These are phyloP conservation scores for Mus minutoides DNA, from an alignment of 2,797 vertebrate genomes.

Conservation along the genomic window DNA sequence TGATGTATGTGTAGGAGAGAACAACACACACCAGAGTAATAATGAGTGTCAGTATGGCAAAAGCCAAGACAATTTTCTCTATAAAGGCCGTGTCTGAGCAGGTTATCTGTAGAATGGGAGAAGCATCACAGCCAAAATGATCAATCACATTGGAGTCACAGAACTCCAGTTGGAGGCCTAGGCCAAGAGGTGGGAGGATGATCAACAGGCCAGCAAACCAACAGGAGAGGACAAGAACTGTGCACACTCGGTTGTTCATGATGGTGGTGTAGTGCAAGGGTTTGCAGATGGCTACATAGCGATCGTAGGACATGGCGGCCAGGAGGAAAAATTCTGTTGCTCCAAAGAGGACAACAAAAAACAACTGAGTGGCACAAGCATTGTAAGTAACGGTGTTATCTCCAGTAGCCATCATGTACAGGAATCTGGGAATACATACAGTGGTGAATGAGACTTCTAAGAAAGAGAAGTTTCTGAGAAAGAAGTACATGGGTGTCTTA, in stretches of 20 bases:
- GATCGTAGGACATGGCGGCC: conserved; percentile 76
- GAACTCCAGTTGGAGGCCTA: conserved; percentile 78
- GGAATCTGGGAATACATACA: conserved; percentile 71
- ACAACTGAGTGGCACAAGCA: conserved; percentile 74
- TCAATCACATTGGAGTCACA: conserved; percentile 74
- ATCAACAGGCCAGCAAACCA: conserved; percentile 74
- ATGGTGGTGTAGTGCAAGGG: conserved; percentile 73
- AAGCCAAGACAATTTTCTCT: conserved; percentile 60
- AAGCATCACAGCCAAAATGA: conserved; percentile 74
- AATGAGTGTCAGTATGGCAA: conserved; percentile 68
- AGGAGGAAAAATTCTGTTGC: conserved; percentile 77
- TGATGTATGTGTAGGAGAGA: conserved; percentile 69
- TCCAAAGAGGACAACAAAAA: conserved; percentile 72
- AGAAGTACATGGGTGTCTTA: conserved; percentile 76
- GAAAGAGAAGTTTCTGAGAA: conserved; percentile 76
- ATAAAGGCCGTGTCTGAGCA: conserved; percentile 73
- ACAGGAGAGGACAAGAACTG: conserved; percentile 35
- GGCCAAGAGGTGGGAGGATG: conserved; percentile 53
- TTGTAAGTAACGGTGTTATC: conserved; percentile 71
- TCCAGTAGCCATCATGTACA: conserved; percentile 68
- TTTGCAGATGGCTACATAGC: conserved; percentile 76
- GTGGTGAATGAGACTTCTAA: conserved; percentile 77
- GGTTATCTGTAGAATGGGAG: conserved; percentile 74
- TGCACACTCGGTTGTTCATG: conserved; percentile 72
- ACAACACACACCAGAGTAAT: conserved; percentile 67